Evolutionary conservation across 2,888 invertebrate species (phyloP), one percentile per base, ranked within the genome.

Genomic region (Bellardia pandia): DNA sequence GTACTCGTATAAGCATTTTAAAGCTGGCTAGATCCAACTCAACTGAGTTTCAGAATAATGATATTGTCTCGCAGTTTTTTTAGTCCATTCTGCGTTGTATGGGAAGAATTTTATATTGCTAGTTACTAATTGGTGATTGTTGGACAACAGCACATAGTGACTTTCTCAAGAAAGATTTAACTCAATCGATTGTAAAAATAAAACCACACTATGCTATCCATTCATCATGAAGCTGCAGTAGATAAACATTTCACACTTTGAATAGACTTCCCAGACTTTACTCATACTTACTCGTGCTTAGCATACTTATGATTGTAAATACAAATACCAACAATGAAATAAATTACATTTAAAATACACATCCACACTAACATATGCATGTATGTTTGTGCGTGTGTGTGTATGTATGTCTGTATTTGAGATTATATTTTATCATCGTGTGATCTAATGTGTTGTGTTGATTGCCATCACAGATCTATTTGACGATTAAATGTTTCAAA

Each of bases 401-500:
- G 16, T 56, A 9, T 23, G 23, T 56, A n/a, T n/a, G n/a, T 2
- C 0, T 51, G n/a, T 23, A 56, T 33, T 33, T 60, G 33, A 14
- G 33, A 33, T 56, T 53, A 64, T 37, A 51, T 42, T 53, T 51
- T 42, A 72, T 71, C 51, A 71, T 64, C 72, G 72, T 80, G 30
- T 53, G 16, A 66, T 80, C 16, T 33, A 74, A 56, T 66, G 64
- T 66, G 8, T 30, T 68, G 33, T 56, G 23, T 53, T 23, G 37
- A 68, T 81, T 56, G 74, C 14, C 23, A 82, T 82, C 62, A 62
- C 16, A 83, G 16, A 76, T 66, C 58, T 37, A 64, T 62, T 71
- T 71, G 75, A 64, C 37, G 53, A 71, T 72, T 77, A 71, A 83
- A 77, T 64, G n/a, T 56, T 62, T 69, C 13, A 45, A 83, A 83